A percentile compares a stretch with the other conserved stretches of the same genome.
Evolutionary conservation across 2,797 vertebrate species (phyloP).

Genomic region (Rhinogobio ventralis): DNA sequence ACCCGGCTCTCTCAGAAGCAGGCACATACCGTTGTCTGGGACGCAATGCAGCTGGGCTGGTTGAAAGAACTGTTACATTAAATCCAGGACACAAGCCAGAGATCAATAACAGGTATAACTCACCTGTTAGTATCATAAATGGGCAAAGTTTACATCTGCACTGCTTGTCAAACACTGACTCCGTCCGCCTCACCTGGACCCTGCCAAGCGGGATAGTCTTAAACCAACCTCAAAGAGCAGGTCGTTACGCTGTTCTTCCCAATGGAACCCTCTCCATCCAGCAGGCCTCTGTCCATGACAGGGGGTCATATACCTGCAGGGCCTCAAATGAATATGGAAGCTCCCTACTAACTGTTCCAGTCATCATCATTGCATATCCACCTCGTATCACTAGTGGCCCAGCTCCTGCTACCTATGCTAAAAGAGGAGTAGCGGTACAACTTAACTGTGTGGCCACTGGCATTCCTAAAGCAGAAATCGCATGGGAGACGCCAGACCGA

Average conservation of each 20-base stretch:
- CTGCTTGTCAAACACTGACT: constrained; percentile 75
- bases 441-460: constrained; percentile 86
- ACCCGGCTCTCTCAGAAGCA: constrained; percentile 79
- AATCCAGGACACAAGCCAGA: constrained; percentile 81
- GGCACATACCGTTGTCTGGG: constrained; percentile 88
- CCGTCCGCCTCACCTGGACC: constrained; percentile 81
- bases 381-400: constrained; percentile 88
- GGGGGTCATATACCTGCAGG: constrained; percentile 87
- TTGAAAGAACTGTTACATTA: constrained; percentile 81
- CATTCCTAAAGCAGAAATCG: constrained; percentile 84
- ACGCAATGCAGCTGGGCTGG: constrained; percentile 73
- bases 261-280: constrained; percentile 88
- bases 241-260: constrained; percentile 81
- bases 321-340: constrained; percentile 81
- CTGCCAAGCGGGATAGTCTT: constrained; percentile 85
- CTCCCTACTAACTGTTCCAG: constrained; percentile 76
- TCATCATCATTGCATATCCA: constrained; percentile 86
- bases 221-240: constrained; percentile 80
- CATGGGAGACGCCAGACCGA: constrained; percentile 90
- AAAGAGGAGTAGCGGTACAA: constrained; percentile 84
- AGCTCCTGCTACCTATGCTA: constrained; percentile 81
- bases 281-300: constrained; percentile 85
- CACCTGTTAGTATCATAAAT: constrained; percentile 82
- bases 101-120: constrained; percentile 77
- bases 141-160: constrained; percentile 86